phyloP scores from a whole-genome alignment of 1,140 invertebrate species.

The Argopecten irradians region DNA sequence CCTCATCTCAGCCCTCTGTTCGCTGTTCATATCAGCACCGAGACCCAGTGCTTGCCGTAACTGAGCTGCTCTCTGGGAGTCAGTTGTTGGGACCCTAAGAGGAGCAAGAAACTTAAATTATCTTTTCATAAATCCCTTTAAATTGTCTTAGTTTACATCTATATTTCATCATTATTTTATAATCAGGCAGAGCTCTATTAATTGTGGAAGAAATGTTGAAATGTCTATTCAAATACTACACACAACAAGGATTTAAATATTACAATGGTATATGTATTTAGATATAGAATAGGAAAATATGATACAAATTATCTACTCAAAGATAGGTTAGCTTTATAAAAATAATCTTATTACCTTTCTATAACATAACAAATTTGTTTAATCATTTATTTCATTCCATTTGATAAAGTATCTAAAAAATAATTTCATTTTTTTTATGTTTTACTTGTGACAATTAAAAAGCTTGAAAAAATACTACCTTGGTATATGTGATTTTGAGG shows the following conservation, averaged over 20 bases:
- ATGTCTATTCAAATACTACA: neutral
- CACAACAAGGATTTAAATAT: too few relatives aligned
- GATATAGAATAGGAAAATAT: neutral
- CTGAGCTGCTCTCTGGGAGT: slow-evolving; percentile 62
- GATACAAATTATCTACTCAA: neutral
- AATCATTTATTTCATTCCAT: too few relatives aligned
- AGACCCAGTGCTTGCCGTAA: slow-evolving; percentile 56
- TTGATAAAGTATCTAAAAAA: too few relatives aligned
- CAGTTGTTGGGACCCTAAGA: slow-evolving; percentile 56
- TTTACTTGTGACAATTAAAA: too few relatives aligned
- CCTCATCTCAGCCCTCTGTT: slow-evolving; percentile 61
- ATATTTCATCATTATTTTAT: neutral
- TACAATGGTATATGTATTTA: neutral
- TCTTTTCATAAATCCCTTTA: neutral
- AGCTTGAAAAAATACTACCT: neutral
- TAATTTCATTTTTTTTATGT: too few relatives aligned
- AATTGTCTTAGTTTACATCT: neutral
- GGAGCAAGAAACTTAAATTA: neutral
- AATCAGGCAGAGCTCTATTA: neutral
- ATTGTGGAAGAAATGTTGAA: neutral
- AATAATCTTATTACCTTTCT: too few relatives aligned
- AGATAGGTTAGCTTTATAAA: neutral
- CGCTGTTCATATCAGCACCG: slow-evolving; percentile 67
- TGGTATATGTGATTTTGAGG: neutral
- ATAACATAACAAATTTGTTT: too few relatives aligned